Evolutionary conservation across 2,888 invertebrate species (phyloP).

Genomic region (Spisula subtruncata): DNA sequence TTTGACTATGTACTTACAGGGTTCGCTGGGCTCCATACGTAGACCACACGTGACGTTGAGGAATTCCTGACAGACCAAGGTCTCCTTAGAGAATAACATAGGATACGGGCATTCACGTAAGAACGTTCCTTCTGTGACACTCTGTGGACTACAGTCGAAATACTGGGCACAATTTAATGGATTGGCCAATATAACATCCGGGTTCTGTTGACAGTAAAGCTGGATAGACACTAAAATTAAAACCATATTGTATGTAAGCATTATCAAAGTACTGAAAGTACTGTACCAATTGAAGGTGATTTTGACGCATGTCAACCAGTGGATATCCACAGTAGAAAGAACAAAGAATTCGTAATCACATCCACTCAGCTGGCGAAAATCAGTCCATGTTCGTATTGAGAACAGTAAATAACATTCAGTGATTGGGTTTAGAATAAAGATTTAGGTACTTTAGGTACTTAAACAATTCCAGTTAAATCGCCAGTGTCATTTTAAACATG

Average conservation of each 20-base stretch:
- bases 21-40: constrained; percentile 71
- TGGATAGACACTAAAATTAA: constrained; percentile 70
- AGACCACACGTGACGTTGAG: constrained; percentile 72
- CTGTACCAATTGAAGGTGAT: too few species aligned
- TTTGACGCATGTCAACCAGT: too few species aligned
- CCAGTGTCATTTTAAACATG: too few species aligned
- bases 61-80: constrained; percentile 72
- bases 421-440: too few species aligned
- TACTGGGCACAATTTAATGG: constrained; percentile 78
- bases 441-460: too few species aligned
- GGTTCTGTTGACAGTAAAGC: constrained; percentile 70
- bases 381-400: too few species aligned
- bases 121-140: constrained; percentile 73
- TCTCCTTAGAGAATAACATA: constrained; percentile 69
- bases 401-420: too few species aligned
- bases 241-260: background rate
- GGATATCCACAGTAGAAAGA: too few species aligned
- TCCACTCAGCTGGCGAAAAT: too few species aligned
- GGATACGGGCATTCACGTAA: constrained; percentile 78
- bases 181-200: constrained; percentile 71
- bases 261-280: too few species aligned
- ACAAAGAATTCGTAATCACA: too few species aligned
- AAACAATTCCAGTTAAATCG: too few species aligned
- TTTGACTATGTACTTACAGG: constrained; percentile 67
- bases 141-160: constrained; percentile 74